A percentile compares a stretch with the other conserved stretches of the same genome.
Evolutionary conservation across 1,140 invertebrate genomes (phyloP).

Genomic region (Caerostris darwini): DNA sequence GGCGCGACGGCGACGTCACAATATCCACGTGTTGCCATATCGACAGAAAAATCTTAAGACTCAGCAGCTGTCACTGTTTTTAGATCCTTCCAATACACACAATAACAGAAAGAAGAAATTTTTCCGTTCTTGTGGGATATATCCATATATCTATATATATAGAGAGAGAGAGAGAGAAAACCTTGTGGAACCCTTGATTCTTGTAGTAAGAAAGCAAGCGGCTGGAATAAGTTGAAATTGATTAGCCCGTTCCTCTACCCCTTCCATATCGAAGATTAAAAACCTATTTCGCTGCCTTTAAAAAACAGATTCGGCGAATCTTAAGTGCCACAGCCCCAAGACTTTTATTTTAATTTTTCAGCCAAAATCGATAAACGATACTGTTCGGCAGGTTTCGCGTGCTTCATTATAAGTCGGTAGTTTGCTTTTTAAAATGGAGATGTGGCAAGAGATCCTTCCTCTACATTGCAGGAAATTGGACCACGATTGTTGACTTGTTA

Average conservation of each 20-base stretch:
- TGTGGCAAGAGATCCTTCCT: neutral
- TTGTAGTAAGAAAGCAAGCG: slow-evolving; percentile 57
- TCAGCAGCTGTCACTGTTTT: slow-evolving; percentile 76
- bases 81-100: slow-evolving; percentile 71
- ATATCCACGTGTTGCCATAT: slow-evolving; percentile 77
- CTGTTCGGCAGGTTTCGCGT: slow-evolving; percentile 47
- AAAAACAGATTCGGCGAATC: slow-evolving; percentile 64
- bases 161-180: slow-evolving; percentile 37
- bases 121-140: slow-evolving; percentile 15
- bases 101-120: slow-evolving; percentile 64
- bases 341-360: slow-evolving; percentile 74
- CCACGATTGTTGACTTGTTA: neutral
- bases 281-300: slow-evolving; percentile 73
- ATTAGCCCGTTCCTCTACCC: slow-evolving; percentile 63
- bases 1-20: slow-evolving; percentile 69
- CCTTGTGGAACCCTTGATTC: slow-evolving; percentile 66
- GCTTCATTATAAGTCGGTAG: slow-evolving; percentile 71
- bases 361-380: slow-evolving; percentile 72
- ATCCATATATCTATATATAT: slow-evolving; percentile 10
- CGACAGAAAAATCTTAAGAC: slow-evolving; percentile 72
- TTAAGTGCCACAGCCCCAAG: slow-evolving; percentile 48
- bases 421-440: slow-evolving; percentile 68
- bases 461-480: neutral
- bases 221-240: slow-evolving; percentile 74
- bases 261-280: slow-evolving; percentile 60